Evolutionary conservation across 30 jellyfish, hydroid and myxozoan species (phyloP).

Genomic region (Catostylus mosaicus): DNA sequence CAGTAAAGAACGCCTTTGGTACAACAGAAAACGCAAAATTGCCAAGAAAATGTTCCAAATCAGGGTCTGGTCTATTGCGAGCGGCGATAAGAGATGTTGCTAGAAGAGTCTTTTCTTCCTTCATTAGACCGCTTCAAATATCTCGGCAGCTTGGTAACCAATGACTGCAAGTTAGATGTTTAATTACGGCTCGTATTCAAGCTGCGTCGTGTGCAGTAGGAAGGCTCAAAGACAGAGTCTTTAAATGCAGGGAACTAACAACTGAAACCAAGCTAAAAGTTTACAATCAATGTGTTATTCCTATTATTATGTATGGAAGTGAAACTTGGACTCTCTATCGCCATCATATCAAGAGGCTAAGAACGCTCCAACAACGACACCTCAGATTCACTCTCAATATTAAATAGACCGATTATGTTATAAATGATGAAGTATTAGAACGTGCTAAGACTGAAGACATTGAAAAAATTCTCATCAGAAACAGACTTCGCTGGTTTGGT

Average conservation of each 20-base stretch:
- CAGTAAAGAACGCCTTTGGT: no score
- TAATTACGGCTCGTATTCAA: neutral
- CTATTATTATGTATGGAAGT: neutral
- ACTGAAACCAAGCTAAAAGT: conserved; percentile 2
- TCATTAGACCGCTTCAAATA: neutral
- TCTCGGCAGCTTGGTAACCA: neutral
- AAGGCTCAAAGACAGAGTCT: conserved; percentile 8
- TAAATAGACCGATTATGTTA: conserved; percentile 21
- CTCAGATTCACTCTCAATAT: neutral
- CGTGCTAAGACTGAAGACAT: conserved; percentile 20
- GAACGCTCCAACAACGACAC: conserved; percentile 15
- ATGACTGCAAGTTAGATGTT: neutral
- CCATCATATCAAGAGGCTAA: conserved; percentile 1
- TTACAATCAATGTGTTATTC: neutral
- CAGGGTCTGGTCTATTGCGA: no score
- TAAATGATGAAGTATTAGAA: conserved; percentile 25
- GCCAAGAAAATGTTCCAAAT: no score
- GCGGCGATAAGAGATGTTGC: no score
- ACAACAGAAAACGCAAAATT: no score
- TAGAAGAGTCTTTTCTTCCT: no score
- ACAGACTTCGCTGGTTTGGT: conserved; percentile 51
- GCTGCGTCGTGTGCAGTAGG: neutral
- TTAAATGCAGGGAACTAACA: neutral
- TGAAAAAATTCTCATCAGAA: neutral
- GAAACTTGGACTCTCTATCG: conserved; percentile 14